Conservation (phyloP, 2,797 vertebrate species). For the Champsocephalus esox region DNA sequence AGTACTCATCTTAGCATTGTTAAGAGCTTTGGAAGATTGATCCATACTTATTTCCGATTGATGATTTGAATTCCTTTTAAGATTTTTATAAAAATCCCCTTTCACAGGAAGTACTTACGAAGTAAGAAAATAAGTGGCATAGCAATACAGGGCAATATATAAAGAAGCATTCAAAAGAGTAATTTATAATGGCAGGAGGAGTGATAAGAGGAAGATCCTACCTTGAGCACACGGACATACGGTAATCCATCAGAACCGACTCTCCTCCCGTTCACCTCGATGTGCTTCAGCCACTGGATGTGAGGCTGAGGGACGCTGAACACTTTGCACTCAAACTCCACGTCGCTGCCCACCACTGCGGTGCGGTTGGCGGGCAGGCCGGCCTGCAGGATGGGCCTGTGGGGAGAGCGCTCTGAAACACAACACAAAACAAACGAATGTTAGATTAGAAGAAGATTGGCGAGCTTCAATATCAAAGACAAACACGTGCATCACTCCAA, state of each 20-base stretch:
- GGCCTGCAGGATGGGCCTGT: constrained; percentile 96
- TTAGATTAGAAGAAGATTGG: no score
- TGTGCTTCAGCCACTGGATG: constrained; percentile 99
- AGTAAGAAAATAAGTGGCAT: no score
- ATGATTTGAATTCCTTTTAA: no score
- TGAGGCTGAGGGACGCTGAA: constrained; percentile 99
- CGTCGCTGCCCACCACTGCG: constrained; percentile 93
- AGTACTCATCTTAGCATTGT: no score
- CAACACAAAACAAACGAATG: neutral
- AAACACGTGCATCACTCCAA: constrained; percentile 16
- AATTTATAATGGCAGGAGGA: neutral
- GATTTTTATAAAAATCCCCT: no score
- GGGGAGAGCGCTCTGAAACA: constrained; percentile 92
- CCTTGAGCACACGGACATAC: constrained; percentile 95
- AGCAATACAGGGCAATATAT: no score
- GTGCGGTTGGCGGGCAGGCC: constrained; percentile 96
- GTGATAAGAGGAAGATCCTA: constrained; percentile 68
- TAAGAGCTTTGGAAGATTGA: no score
- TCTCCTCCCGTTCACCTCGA: constrained; percentile 95
- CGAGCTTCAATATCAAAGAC: constrained; percentile 4
- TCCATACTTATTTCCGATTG: no score
- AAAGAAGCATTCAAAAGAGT: no score
- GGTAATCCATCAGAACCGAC: constrained; percentile 91
- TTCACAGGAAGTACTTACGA: neutral
- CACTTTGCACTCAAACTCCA: constrained; percentile 98